A percentile compares a stretch with the other conserved stretches of the same genome.
Conservation (phyloP, 2,888 invertebrate species). For the Thymelicus lineola region DNA sequence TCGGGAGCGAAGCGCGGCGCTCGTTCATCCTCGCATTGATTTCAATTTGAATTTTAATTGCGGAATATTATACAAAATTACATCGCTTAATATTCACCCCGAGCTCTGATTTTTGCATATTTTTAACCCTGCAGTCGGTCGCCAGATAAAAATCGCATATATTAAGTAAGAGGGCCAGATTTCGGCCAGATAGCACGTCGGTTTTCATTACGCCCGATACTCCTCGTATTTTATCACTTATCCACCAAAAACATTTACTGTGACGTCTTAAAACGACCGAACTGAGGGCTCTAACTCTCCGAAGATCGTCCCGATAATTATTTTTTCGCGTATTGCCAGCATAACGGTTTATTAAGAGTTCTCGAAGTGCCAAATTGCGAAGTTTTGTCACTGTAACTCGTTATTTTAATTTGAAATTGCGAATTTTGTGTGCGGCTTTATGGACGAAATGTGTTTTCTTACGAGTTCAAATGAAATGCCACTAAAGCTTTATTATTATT, state of each 20-base stretch:
- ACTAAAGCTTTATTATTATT: slow-evolving; percentile 25
- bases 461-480: slow-evolving; percentile 12
- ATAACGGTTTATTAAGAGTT: slow-evolving; percentile 32
- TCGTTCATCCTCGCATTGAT: slow-evolving; percentile 81
- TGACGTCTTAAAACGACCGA: slow-evolving; percentile 45
- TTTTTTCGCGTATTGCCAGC: slow-evolving; percentile 13
- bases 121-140: slow-evolving; percentile 72
- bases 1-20: slow-evolving; percentile 40
- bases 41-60: slow-evolving; percentile 86
- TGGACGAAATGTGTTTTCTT: slow-evolving; percentile 22
- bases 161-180: slow-evolving; percentile 66
- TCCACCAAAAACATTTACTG: slow-evolving; percentile 49
- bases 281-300: slow-evolving; percentile 40
- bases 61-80: slow-evolving; percentile 84
- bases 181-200: slow-evolving; percentile 61
- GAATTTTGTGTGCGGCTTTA: slow-evolving; percentile 25
- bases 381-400: slow-evolving; percentile 34
- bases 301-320: slow-evolving; percentile 38
- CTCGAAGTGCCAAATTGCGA: slow-evolving; percentile 34
- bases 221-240: slow-evolving; percentile 71
- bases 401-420: slow-evolving; percentile 36
- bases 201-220: slow-evolving; percentile 76
- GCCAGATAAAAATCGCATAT: slow-evolving; percentile 79
- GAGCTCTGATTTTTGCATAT: slow-evolving; percentile 81
- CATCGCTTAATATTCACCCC: slow-evolving; percentile 84